Conservation (phyloP, 2,113 vertebrate species). For the Podiceps cristatus region DNA sequence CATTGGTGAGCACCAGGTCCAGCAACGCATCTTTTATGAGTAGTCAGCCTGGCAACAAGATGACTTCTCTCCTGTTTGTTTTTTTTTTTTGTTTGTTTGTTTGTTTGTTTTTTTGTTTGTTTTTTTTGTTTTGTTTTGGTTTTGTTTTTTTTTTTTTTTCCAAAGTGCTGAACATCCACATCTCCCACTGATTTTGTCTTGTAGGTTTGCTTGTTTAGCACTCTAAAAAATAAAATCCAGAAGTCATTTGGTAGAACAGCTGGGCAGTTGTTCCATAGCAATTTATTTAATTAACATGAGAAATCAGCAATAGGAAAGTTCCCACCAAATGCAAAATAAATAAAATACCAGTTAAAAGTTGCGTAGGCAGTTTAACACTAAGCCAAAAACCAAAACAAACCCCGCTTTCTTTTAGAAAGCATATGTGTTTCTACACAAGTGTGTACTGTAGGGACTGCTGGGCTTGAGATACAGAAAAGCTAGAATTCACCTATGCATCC, state of each 20-base stretch:
- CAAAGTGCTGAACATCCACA: neutral
- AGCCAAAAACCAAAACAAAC: neutral
- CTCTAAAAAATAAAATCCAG: neutral
- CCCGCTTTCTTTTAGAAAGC: neutral
- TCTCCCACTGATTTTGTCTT: neutral
- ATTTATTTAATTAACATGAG: neutral
- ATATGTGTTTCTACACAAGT: neutral
- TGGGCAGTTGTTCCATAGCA: neutral
- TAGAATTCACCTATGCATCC: rapidly evolving
- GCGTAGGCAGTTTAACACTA: neutral
- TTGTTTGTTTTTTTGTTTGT: neutral
- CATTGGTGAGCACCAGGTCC: no score
- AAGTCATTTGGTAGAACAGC: neutral
- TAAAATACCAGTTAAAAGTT: neutral
- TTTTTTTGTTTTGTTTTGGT: no score
- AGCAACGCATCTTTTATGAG: neutral
- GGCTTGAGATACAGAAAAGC: neutral
- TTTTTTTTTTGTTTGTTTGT: neutral
- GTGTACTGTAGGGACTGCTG: neutral
- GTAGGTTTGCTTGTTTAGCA: neutral
- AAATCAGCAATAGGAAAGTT: neutral
- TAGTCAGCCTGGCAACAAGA: neutral
- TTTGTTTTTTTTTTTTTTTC: neutral
- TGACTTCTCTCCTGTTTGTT: neutral
- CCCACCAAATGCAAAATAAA: neutral